Conservation (phyloP, 1,140 invertebrate species). For the Eubasilissa regina region DNA sequence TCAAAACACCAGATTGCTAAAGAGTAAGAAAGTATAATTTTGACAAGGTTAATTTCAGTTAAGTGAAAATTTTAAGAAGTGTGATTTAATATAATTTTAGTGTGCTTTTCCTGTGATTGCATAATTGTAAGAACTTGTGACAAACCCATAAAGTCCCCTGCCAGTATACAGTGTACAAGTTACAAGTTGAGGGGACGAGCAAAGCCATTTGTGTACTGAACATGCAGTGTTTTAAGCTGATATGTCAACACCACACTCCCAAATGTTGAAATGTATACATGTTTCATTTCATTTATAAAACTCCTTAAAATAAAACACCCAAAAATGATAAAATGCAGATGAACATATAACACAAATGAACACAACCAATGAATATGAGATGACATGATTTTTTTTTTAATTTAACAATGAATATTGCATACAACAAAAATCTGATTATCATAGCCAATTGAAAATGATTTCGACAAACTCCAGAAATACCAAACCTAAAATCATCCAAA, state of each 20-base stretch:
- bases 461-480: conserved; percentile 41
- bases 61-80: too few relatives aligned
- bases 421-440: conserved; percentile 18
- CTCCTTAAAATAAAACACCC: conserved; percentile 47
- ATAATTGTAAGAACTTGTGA: not conserved
- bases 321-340: conserved; percentile 49
- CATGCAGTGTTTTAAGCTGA: conserved; percentile 51
- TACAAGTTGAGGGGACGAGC: not conserved
- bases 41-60: too few relatives aligned
- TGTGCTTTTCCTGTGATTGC: not conserved
- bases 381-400: conserved; percentile 38
- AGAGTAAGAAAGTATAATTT: too few relatives aligned
- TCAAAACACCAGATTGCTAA: too few relatives aligned
- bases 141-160: too few relatives aligned
- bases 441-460: conserved; percentile 42
- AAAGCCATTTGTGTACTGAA: conserved; percentile 34
- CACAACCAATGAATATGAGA: conserved; percentile 48
- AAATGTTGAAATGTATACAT: conserved; percentile 19
- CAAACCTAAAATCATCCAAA: conserved; percentile 20
- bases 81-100: not conserved
- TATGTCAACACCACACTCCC: conserved; percentile 44
- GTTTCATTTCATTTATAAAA: conserved; percentile 39
- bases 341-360: conserved; percentile 51
- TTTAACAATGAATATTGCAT: conserved; percentile 30
- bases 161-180: not conserved